Evolutionary conservation across 2,797 vertebrate genomes (phyloP).

Genomic region (Ctenosaura bakeri): DNA sequence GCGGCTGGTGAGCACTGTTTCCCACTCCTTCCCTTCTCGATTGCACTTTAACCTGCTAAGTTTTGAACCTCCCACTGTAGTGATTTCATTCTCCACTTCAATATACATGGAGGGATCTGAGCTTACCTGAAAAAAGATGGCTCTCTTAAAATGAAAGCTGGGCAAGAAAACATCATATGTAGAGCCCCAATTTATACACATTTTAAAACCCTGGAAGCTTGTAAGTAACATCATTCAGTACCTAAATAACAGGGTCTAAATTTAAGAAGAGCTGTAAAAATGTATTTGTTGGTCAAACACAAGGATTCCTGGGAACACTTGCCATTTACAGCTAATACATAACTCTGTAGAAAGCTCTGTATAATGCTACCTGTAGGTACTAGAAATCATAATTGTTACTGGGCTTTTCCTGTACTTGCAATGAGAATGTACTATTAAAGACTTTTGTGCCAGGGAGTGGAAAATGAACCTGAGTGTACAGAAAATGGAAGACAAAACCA

Average conservation of each 20-base stretch:
- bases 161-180: conserved; percentile 9
- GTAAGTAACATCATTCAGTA: neutral
- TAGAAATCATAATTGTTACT: neutral
- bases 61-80: conserved; percentile 86
- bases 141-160: conserved; percentile 2
- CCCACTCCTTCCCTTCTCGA: conserved; percentile 93
- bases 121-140: conserved; percentile 83
- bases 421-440: neutral
- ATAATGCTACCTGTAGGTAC: too few relatives aligned
- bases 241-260: neutral
- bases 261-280: neutral
- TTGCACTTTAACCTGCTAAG: conserved; percentile 93
- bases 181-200: fast-evolving
- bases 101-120: conserved; percentile 92
- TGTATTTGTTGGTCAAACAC: too few relatives aligned
- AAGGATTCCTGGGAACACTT: too few relatives aligned
- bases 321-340: neutral
- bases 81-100: conserved; percentile 96
- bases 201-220: neutral
- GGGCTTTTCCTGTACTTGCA: neutral
- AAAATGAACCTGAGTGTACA: neutral
- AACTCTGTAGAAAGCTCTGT: too few relatives aligned
- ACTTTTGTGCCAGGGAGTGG: neutral
- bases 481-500: neutral
- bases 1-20: conserved; percentile 89